Conservation (phyloP, 2,888 invertebrate genomes). For the Lampropteryx suffumata region DNA sequence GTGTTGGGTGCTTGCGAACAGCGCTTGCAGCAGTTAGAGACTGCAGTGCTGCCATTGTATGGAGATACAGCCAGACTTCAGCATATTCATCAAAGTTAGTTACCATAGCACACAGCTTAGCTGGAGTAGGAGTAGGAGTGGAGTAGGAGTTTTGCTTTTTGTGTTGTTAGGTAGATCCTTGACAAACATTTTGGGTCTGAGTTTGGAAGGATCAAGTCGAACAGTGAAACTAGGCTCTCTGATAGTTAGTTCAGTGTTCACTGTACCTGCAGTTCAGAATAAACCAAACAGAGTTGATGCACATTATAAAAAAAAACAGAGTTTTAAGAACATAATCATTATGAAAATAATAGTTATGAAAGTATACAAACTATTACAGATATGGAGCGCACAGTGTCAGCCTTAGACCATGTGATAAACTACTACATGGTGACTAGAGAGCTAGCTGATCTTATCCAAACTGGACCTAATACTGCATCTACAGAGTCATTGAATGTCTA, state of each 20-base stretch:
- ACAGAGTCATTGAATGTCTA: conserved; percentile 81
- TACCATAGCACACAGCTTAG: too few species aligned
- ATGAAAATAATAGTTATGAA: background rate
- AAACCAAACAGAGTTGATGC: too few species aligned
- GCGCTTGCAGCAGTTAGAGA: conserved; percentile 93
- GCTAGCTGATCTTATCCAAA: conserved; percentile 92
- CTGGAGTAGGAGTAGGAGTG: too few species aligned
- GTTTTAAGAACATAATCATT: too few species aligned
- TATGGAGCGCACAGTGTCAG: conserved; percentile 93
- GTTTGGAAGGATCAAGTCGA: too few species aligned
- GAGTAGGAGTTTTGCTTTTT: too few species aligned
- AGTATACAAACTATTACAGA: conserved; percentile 80
- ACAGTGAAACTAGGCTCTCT: too few species aligned
- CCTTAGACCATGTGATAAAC: conserved; percentile 96
- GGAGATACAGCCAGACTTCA: conserved; percentile 97
- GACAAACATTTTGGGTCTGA: too few species aligned
- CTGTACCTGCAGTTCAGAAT: too few species aligned
- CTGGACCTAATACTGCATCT: conserved; percentile 88
- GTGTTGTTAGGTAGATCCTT: too few species aligned
- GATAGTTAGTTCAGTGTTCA: too few species aligned
- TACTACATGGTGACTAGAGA: conserved; percentile 98
- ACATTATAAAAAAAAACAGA: too few species aligned
- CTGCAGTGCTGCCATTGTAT: conserved; percentile 96
- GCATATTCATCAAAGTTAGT: conserved; percentile 93
- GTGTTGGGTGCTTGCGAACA: conserved; percentile 96